Base-by-base conservation (phyloP, 2,797 vertebrate genomes). In the Lagocephalus sceleratus region DNA sequence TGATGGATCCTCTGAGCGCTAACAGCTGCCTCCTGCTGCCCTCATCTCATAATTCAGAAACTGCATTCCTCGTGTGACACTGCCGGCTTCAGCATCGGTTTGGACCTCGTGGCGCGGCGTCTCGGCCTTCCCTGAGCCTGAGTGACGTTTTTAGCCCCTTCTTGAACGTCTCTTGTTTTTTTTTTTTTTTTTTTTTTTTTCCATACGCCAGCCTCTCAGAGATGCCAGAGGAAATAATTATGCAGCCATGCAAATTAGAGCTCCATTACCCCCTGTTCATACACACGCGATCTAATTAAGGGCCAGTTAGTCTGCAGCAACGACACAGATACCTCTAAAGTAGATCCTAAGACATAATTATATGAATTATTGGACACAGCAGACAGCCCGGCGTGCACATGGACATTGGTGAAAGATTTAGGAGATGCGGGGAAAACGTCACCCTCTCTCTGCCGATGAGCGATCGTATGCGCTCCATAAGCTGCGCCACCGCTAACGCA, bases 401-500 rank as follows among this genome's bases (percentile, higher is more conserved):
- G 32, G 9, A 35, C 32, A 14, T 35, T 14, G 10, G 25, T 26
- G 22, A 19, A 58, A 23, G 22, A 5, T 35, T 5, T 38, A 39
- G 2, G 43, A 17, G 16, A 57, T 54, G 55, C 42, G 26, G 39
- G 16, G 5, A 45, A 49, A 20, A 5, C 25, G 67, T 85, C 68
- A 89, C 87, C 85, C 78, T 79, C 46, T 94, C 92, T 71, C 90
- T 92, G 78, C 91, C 89, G 12, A 92, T 77, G 35, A 98, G 92
- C 22, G 92, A 94, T 75, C 93, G 92, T 68, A 98, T 91, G 76
- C 92, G 93, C 49, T 95, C 94, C 76, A 96, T 90, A 32, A 99
- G 92, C 60, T 92, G 84, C 47, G 91, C 90, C 71, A 92, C 92
- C 23, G 94, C 91, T 38, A 92, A 89, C 17, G 89, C 76, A 84